Evolutionary conservation across 2,113 vertebrate genomes (phyloP), one percentile per base, ranked within the genome.

Genomic region (Colinus virginianus): DNA sequence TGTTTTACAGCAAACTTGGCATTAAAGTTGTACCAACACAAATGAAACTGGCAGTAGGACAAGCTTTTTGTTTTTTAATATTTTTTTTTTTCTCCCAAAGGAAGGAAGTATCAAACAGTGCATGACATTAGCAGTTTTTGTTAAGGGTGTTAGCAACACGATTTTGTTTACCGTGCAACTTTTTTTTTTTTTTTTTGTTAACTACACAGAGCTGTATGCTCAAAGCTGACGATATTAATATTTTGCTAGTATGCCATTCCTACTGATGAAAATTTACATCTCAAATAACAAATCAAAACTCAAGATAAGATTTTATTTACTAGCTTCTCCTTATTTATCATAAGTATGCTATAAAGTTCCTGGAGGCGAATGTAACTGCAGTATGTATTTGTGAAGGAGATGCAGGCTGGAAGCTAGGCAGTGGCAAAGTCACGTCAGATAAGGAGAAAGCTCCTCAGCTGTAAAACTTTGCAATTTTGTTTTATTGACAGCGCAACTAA

Each of bases 1-100:
- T 7, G 26, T 66, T 81, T 90, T 16, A n/a, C 21, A 78, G 88
- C 66, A 91, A 93, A 92, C 66, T 95, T 95, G 84, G 88, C 90
- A 91, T 88, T 79, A 46, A 91, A 68, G 28, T 43, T 71, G 11
- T 64, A 85, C 42, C 71, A 75, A 62, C 83, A 12, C 5, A 88
- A 96, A 90, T n/a, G 53, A 84, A 88, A 58, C 69, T 45, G 75
- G 74, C 74, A 68, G 26, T 40, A 67, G 61, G 51, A 92, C 38
- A 80, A 84, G 19, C 7, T 20, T 14, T 45, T 78, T 49, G 4
- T 5, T 63, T 90, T 49, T 66, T 15, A 12, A 3, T 36, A 11
- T 13, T 3, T 22, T 67, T 40, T 40, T 36, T 13, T 22, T 43
- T 25, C 45, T 46, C 48, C 42, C 13, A 8, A 56, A 59, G 62